phyloP scores from a whole-genome alignment of 2,113 vertebrate genomes.

The Oncorhynchus nerka region DNA sequence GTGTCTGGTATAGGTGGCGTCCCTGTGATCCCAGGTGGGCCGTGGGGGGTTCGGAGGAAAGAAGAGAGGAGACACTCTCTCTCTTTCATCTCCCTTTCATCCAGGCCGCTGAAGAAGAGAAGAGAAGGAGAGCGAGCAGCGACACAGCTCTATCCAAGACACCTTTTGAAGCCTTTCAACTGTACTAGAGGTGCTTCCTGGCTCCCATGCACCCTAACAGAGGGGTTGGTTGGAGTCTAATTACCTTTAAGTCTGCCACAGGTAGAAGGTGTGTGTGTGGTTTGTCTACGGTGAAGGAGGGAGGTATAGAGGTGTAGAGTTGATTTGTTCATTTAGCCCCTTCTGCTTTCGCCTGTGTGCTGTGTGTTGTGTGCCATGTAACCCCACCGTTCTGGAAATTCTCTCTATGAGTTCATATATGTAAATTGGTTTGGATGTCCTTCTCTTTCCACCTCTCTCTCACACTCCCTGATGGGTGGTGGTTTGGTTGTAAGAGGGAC shows the following conservation, averaged over 20 bases:
- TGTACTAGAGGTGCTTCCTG: conserved; percentile 46
- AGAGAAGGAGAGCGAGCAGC: background rate
- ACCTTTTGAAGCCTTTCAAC: conserved; percentile 65
- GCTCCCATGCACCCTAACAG: conserved; percentile 32
- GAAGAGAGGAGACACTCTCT: conserved; percentile 61
- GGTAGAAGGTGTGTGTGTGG: conserved; percentile 23
- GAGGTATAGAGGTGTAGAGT: background rate
- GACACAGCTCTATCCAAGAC: conserved; percentile 16
- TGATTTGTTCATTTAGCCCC: background rate
- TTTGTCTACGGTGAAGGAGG: background rate
- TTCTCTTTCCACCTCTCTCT: conserved; percentile 2
- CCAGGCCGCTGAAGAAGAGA: conserved; percentile 10
- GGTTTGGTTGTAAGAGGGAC: conserved; percentile 16
- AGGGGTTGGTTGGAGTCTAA: conserved; percentile 42
- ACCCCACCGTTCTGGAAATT: background rate
- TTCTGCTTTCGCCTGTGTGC: background rate
- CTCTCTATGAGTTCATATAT: background rate
- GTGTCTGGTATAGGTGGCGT: conserved; percentile 16
- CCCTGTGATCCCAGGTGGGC: conserved; percentile 61
- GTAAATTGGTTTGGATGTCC: background rate
- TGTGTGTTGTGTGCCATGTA: background rate
- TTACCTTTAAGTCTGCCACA: conserved; percentile 56
- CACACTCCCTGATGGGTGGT: conserved; percentile 17
- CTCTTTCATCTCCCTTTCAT: conserved; percentile 65
- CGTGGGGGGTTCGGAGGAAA: conserved; percentile 27